Evolutionary conservation across 2,113 vertebrate genomes (phyloP), one percentile per base, ranked within the genome.

Genomic region (Eublepharis macularius): DNA sequence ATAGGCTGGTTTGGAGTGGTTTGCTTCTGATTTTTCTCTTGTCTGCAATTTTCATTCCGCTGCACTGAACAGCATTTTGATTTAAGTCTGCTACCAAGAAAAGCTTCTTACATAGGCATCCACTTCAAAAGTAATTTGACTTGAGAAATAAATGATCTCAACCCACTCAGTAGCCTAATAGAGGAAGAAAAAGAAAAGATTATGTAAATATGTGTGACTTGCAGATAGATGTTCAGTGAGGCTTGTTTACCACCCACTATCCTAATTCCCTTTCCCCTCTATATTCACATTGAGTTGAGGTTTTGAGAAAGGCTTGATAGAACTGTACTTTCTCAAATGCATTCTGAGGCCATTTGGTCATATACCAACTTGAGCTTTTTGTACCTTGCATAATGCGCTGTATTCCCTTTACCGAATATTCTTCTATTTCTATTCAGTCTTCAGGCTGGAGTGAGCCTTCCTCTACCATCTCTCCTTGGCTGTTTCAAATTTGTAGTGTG

Each of bases 11-110:
- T 86, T 76, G 21, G 34, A 88, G 24, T 66, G 47, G 17, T 26
- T 32, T 86, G 68, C 51, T 75, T 84, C 82, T 87, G 86, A 90
- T 81, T 0, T 82, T 84, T 36, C 36, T 8, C 45, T 90, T 91
- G 19, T 6, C 80, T 76, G 11, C 68, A 6, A 70, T 90, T 90
- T 93, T 86, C 77, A 82, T 93, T 94, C 75, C 41, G 81, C 41
- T 84, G 51, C 45, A 88, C 8, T 51, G 65, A 92, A 4, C 51
- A 90, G 43, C 13, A 17, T 43, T 84, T 60, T 72, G 47, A 81
- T 76, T 85, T 84, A 76, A 68, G 47, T 84, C 4, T 32, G 60
- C 79, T 88, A 76, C 34, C 32, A 89, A 68, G 81, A 92, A 92
- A 88, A 89, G 13, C 45, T 87, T 34, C 77, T 83, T 90, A 60